Conservation (phyloP, 1,140 invertebrate genomes). For the Papilio dardanus region DNA sequence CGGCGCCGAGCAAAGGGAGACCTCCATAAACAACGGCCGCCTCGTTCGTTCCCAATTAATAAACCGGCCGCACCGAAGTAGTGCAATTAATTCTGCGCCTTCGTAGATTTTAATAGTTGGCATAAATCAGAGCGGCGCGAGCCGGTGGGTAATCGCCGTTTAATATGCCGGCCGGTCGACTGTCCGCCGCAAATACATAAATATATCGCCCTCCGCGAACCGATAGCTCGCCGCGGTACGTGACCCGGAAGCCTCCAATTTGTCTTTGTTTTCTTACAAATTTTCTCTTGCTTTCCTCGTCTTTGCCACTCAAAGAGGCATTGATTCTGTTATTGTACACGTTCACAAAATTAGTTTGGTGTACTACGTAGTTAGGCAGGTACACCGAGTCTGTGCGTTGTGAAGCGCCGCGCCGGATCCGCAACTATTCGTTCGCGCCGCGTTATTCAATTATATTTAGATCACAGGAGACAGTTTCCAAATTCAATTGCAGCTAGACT, state of each 20-base stretch:
- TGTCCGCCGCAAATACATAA: slow-evolving; percentile 50
- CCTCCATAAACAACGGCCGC: slow-evolving; percentile 77
- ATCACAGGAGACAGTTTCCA: slow-evolving; percentile 64
- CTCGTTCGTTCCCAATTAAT: slow-evolving; percentile 79
- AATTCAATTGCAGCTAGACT: slow-evolving; percentile 78
- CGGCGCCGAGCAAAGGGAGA: slow-evolving; percentile 65
- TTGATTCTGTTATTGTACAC: neutral
- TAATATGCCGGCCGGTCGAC: slow-evolving; percentile 74
- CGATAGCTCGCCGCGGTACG: slow-evolving; percentile 68
- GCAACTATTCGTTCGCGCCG: slow-evolving; percentile 13
- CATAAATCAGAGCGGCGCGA: slow-evolving; percentile 73
- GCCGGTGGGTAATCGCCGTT: slow-evolving; percentile 78
- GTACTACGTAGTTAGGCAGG: neutral
- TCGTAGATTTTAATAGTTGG: slow-evolving; percentile 81
- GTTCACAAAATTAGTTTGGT: neutral
- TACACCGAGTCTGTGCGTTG: neutral
- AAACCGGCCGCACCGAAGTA: slow-evolving; percentile 75
- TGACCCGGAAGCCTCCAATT: slow-evolving; percentile 52
- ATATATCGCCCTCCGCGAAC: slow-evolving; percentile 56
- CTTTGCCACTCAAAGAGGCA: slow-evolving; percentile 43
- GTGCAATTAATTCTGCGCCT: slow-evolving; percentile 80
- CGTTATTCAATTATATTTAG: slow-evolving; percentile 63
- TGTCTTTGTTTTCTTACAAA: slow-evolving; percentile 43
- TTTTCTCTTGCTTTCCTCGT: slow-evolving; percentile 32
- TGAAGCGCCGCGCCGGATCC: neutral